Conservation (phyloP, 2,113 vertebrate genomes). For the Eolophus roseicapilla region DNA sequence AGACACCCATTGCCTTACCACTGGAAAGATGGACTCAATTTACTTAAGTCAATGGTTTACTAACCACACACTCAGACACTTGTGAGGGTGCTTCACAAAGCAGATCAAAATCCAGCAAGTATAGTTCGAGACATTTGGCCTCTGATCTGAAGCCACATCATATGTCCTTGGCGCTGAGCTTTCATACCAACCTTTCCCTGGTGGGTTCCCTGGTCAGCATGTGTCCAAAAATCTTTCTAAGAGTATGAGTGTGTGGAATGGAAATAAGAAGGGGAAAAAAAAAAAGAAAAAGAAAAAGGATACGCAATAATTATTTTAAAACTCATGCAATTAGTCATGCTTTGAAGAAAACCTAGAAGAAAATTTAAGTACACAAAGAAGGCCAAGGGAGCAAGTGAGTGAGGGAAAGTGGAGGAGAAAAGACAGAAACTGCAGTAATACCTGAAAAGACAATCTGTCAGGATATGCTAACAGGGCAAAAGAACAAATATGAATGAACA, state of each 20-base stretch:
- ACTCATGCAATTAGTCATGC: neutral
- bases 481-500: neutral
- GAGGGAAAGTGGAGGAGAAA: neutral
- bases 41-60: neutral
- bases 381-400: neutral
- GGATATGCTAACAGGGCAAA: neutral
- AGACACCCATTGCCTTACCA: neutral
- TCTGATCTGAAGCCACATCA: neutral
- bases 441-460: neutral
- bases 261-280: neutral
- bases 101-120: neutral
- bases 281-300: neutral
- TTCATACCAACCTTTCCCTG: neutral
- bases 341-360: neutral
- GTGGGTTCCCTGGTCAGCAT: neutral
- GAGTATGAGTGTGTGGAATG: neutral
- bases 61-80: neutral
- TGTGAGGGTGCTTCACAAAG: neutral
- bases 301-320: neutral
- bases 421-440: neutral
- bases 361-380: neutral
- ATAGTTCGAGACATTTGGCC: neutral
- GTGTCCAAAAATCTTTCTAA: neutral
- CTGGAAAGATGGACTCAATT: neutral
- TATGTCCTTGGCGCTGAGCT: rapidly evolving